phyloP scores from a whole-genome alignment of 2,113 vertebrate genomes.

The Cricetomys ansorgei region DNA sequence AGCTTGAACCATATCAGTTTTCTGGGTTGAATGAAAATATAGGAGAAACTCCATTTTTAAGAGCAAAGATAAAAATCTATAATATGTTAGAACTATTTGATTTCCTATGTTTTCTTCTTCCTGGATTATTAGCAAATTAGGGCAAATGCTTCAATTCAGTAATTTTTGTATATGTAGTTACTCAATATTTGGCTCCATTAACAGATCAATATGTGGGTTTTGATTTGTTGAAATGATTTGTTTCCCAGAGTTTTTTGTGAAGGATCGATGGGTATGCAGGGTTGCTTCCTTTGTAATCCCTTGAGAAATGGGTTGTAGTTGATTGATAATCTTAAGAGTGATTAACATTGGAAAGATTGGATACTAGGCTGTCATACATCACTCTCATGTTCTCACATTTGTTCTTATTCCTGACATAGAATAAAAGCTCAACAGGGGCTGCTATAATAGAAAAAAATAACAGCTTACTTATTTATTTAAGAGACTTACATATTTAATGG shows the following conservation, averaged over 20 bases:
- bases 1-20: not conserved
- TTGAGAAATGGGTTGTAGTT: not conserved
- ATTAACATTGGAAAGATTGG: not conserved
- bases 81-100: not conserved
- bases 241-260: not conserved
- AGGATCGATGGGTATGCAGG: not conserved
- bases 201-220: not conserved
- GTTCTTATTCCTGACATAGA: constrained; percentile 7
- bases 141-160: not conserved
- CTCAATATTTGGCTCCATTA: not conserved
- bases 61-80: not conserved
- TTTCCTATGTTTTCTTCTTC: not conserved
- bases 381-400: not conserved
- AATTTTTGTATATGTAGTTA: not conserved
- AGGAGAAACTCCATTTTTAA: not conserved
- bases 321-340: not conserved
- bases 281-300: not conserved
- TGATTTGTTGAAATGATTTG: constrained; percentile 23
- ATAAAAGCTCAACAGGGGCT: not conserved
- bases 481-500: not conserved
- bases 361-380: not conserved
- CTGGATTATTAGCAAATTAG: not conserved
- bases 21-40: not conserved
- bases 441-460: not conserved
- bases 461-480: not conserved